Evolutionary conservation across 2,888 invertebrate species (phyloP).

Genomic region (Seira ritae): DNA sequence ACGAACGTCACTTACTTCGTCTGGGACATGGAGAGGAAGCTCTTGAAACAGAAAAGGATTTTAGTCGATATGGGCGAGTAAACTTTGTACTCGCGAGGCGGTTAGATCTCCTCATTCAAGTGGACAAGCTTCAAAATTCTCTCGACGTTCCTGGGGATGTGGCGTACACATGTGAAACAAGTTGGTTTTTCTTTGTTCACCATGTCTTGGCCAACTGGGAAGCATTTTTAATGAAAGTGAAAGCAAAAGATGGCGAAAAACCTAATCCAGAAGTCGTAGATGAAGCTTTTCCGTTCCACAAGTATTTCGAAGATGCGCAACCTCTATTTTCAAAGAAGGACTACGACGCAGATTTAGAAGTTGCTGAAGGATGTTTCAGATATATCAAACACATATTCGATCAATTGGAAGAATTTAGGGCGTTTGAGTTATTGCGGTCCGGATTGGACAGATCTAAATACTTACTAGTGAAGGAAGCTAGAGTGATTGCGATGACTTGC

Average conservation of each 20-base stretch:
- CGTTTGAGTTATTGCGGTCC: slow-evolving; percentile 93
- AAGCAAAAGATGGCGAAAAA: slow-evolving; percentile 75
- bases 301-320: slow-evolving; percentile 95
- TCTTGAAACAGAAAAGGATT: slow-evolving; percentile 98
- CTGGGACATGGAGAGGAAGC: slow-evolving; percentile 88
- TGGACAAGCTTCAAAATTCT: slow-evolving; percentile 91
- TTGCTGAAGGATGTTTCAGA: slow-evolving; percentile 94
- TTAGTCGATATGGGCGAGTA: slow-evolving; percentile 98
- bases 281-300: slow-evolving; percentile 93
- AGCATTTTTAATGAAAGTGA: slow-evolving; percentile 83
- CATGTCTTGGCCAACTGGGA: slow-evolving; percentile 96
- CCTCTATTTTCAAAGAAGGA: slow-evolving; percentile 89
- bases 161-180: slow-evolving; percentile 98
- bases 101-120: slow-evolving; percentile 90
- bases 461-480: slow-evolving; percentile 97
- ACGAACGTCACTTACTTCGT: slow-evolving; percentile 97
- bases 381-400: slow-evolving; percentile 95
- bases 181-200: slow-evolving; percentile 97
- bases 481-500: slow-evolving; percentile 99
- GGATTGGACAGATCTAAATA: slow-evolving; percentile 98
- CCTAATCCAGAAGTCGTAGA: slow-evolving; percentile 80
- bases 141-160: slow-evolving; percentile 91
- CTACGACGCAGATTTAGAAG: slow-evolving; percentile 89
- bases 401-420: slow-evolving; percentile 97
- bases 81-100: slow-evolving; percentile 98